phyloP scores from a whole-genome alignment of 2,113 vertebrate species.

The Microcebus jonahi region DNA sequence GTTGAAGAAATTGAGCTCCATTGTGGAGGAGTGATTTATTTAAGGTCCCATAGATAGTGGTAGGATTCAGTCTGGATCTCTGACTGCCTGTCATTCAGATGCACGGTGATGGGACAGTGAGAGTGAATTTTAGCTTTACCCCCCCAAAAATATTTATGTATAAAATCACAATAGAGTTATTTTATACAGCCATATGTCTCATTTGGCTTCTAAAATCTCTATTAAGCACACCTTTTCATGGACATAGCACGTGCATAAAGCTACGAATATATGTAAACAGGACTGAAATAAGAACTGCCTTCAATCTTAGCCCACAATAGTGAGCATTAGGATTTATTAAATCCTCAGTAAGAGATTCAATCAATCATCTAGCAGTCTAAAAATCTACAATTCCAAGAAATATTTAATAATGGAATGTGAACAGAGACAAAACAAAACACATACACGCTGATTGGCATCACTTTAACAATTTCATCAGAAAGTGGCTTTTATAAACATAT shows the following conservation, averaged over 20 bases:
- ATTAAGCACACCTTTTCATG: neutral
- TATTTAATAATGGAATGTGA: slow-evolving; percentile 30
- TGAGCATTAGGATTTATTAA: slow-evolving; percentile 46
- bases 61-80: neutral
- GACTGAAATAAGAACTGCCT: neutral
- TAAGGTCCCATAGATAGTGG: neutral
- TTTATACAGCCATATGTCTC: neutral
- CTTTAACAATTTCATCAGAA: slow-evolving; percentile 48
- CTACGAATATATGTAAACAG: neutral
- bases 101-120: neutral
- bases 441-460: neutral
- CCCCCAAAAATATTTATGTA: no score
- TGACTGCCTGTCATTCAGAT: neutral
- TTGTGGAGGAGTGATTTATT: neutral
- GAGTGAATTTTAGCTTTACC: neutral
- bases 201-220: slow-evolving; percentile 10
- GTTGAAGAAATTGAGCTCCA: neutral
- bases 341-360: neutral
- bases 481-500: slow-evolving; percentile 64
- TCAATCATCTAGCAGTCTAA: neutral
- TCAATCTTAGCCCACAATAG: neutral
- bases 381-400: slow-evolving; percentile 39
- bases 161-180: slow-evolving; percentile 9
- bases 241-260: neutral
- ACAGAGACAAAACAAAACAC: slow-evolving; percentile 45